Percentiles rank a stretch among this genome's conserved stretches.
phyloP scores from a whole-genome alignment of 2,113 vertebrate species.

The Sander lucioperca region DNA sequence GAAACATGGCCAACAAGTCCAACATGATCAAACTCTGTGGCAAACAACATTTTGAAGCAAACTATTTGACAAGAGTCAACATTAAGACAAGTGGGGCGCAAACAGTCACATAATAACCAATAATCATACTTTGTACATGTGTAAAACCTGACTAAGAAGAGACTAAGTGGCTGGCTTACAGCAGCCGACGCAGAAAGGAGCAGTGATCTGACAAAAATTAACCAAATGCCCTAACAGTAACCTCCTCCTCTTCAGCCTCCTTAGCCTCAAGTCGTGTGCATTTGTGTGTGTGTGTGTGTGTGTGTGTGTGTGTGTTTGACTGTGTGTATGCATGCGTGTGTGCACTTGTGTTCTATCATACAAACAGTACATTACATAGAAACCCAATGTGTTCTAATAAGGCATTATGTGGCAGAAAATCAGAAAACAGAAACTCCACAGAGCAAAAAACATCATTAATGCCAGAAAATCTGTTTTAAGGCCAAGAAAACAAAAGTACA shows the following conservation, averaged over 20 bases:
- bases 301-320: conserved; percentile 23
- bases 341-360: conserved; percentile 58
- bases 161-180: conserved; percentile 19
- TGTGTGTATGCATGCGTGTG: conserved; percentile 57
- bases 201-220: conserved; percentile 72
- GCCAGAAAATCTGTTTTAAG: conserved; percentile 67
- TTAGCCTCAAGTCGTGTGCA: conserved; percentile 14
- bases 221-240: conserved; percentile 54
- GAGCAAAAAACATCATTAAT: conserved; percentile 53
- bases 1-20: conserved; percentile 64
- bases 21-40: conserved; percentile 61
- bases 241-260: conserved; percentile 27
- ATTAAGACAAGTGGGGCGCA: conserved; percentile 61
- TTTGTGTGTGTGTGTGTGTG: conserved; percentile 15
- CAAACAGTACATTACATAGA: conserved; percentile 69
- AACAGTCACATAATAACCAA: conserved; percentile 65
- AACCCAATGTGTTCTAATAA: conserved; percentile 77
- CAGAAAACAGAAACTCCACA: conserved; percentile 40
- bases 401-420: conserved; percentile 79
- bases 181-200: conserved; percentile 49
- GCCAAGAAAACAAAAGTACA: conserved; percentile 54
- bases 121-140: conserved; percentile 69
- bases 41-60: conserved; percentile 74
- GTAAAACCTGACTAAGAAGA: conserved; percentile 67
- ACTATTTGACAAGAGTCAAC: conserved; percentile 73